phyloP scores from a whole-genome alignment of 2,888 invertebrate species.

The Sinhomidia bicolor region DNA sequence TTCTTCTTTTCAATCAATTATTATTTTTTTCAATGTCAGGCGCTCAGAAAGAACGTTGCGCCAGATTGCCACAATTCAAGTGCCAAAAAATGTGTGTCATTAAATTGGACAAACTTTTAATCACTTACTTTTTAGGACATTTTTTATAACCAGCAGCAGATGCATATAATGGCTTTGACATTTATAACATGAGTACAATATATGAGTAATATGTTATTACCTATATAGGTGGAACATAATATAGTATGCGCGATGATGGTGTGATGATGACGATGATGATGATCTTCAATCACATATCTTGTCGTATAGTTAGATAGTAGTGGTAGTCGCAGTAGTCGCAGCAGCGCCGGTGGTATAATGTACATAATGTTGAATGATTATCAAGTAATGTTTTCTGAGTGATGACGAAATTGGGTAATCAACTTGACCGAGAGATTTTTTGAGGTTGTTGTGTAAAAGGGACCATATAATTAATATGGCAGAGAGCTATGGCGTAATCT shows the following conservation, averaged over 20 bases:
- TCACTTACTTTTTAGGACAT: constrained; percentile 58
- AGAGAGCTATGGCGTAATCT: constrained; percentile 64
- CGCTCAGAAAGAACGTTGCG: not conserved
- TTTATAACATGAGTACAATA: not conserved
- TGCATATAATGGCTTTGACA: constrained; percentile 49
- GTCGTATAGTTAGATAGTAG: too few species aligned
- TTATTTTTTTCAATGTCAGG: constrained; percentile 24
- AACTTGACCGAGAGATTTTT: constrained; percentile 73
- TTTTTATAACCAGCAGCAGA: constrained; percentile 42
- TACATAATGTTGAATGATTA: constrained; percentile 16
- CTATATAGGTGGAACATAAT: not conserved
- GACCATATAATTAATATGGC: constrained; percentile 70
- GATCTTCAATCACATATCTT: constrained; percentile 47
- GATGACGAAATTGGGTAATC: constrained; percentile 72
- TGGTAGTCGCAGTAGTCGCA: too few species aligned
- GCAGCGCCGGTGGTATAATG: constrained; percentile 8
- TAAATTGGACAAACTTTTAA: constrained; percentile 45
- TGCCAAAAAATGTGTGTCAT: constrained; percentile 52
- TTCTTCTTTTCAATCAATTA: not conserved
- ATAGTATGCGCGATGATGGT: too few species aligned
- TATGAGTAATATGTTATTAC: too few species aligned
- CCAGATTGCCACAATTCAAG: constrained; percentile 32
- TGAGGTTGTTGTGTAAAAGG: constrained; percentile 71
- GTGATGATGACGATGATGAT: not conserved
- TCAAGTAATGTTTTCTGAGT: constrained; percentile 1